These are phyloP conservation scores for Thera britannica DNA, from an alignment of 2,888 invertebrate species.

Conservation along the genomic window DNA sequence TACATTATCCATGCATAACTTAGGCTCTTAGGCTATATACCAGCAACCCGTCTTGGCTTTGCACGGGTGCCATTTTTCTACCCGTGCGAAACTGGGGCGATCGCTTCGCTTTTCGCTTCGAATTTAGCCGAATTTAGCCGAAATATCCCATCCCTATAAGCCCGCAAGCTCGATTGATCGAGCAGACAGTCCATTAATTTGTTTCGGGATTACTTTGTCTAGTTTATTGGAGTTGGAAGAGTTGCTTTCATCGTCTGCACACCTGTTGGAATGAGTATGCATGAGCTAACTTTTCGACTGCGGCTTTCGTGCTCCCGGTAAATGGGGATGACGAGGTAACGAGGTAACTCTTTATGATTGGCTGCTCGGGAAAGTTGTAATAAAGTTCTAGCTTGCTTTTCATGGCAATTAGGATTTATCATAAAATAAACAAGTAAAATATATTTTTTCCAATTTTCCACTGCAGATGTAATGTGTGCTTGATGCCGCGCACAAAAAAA, in stretches of 20 bases:
- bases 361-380: neutral
- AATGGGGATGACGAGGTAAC: slow-evolving; percentile 12
- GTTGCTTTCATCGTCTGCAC: slow-evolving; percentile 31
- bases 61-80: too few species aligned
- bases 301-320: slow-evolving; percentile 13
- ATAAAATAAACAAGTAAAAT: too few species aligned
- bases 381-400: neutral
- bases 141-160: neutral
- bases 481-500: too few species aligned
- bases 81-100: too few species aligned
- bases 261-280: slow-evolving; percentile 31
- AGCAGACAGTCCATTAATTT: slow-evolving; percentile 57
- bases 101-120: neutral
- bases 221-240: slow-evolving; percentile 41
- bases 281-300: slow-evolving; percentile 27
- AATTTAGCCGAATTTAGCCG: neutral
- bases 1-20: too few species aligned
- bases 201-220: slow-evolving; percentile 51
- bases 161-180: slow-evolving; percentile 26
- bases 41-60: too few species aligned
- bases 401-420: too few species aligned
- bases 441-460: too few species aligned
- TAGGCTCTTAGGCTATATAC: too few species aligned
- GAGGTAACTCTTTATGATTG: neutral
- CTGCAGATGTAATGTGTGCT: too few species aligned